Evolutionary conservation across 2,888 invertebrate species (phyloP).

Genomic region (Automeris io): DNA sequence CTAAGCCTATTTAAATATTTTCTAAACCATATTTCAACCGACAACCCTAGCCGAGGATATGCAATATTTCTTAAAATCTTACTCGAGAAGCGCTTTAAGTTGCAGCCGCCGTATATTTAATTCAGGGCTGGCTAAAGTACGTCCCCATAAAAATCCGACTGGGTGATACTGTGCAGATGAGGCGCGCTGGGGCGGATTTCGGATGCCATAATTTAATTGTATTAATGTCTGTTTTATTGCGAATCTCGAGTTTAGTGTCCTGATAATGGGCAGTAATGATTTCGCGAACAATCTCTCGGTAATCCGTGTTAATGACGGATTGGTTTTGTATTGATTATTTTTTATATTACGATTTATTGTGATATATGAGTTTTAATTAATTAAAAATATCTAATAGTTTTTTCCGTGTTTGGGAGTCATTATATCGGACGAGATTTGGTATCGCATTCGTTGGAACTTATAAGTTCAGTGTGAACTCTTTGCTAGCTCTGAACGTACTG

Average conservation of each 20-base stretch:
- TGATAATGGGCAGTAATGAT: constrained; percentile 66
- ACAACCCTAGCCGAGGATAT: constrained; percentile 12
- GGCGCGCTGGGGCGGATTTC: constrained; percentile 61
- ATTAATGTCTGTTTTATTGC: constrained; percentile 70
- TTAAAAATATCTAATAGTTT: background rate
- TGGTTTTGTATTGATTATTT: constrained; percentile 17
- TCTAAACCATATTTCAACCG: no score
- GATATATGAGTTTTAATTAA: background rate
- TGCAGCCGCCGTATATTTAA: constrained; percentile 70
- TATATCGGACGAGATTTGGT: no score
- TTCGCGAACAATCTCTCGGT: constrained; percentile 33
- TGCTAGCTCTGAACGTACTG: no score
- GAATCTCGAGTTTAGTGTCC: constrained; percentile 65
- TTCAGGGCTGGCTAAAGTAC: constrained; percentile 66
- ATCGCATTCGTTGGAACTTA: no score
- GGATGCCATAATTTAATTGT: constrained; percentile 58
- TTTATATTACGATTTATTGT: constrained; percentile 2
- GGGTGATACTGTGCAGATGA: constrained; percentile 74
- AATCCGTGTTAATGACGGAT: constrained; percentile 16
- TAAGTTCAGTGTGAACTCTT: no score
- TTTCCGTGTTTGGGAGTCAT: no score
- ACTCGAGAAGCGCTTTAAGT: constrained; percentile 67
- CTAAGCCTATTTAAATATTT: no score
- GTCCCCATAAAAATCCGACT: constrained; percentile 71
- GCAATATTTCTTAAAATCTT: constrained; percentile 71